phyloP scores from a whole-genome alignment of 92 coral and sea anemone genomes.

The Epizoanthus ramosus region DNA sequence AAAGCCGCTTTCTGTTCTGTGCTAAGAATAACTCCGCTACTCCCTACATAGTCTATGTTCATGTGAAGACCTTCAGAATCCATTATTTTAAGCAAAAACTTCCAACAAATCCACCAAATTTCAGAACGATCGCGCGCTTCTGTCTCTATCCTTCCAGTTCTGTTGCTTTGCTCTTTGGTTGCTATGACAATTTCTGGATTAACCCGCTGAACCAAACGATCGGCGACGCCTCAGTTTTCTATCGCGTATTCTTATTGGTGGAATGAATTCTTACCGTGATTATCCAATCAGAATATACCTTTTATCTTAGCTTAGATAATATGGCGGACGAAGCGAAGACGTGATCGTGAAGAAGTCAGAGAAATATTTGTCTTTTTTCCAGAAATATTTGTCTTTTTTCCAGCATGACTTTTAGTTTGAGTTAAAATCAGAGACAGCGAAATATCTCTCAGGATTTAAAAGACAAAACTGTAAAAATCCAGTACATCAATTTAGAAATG shows the following conservation, averaged over 20 bases:
- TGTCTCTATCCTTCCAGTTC: constrained; percentile 24
- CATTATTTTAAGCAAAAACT: constrained; percentile 59
- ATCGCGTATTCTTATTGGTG: constrained; percentile 30
- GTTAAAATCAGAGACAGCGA: too few relatives aligned
- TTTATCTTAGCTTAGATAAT: not conserved
- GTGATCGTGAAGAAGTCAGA: not conserved
- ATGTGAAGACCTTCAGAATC: constrained; percentile 97
- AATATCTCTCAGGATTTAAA: too few relatives aligned
- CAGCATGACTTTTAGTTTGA: too few relatives aligned
- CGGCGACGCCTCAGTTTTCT: not conserved
- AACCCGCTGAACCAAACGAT: constrained; percentile 51
- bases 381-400: not conserved
- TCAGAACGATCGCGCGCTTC: not conserved
- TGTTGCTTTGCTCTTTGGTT: constrained; percentile 67
- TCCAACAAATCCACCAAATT: constrained; percentile 19
- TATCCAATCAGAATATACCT: constrained; percentile 10
- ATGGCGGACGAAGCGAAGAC: constrained; percentile 6
- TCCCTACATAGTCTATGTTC: constrained; percentile 93
- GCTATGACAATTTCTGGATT: constrained; percentile 57
- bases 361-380: not conserved
- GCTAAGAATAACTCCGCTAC: constrained; percentile 95
- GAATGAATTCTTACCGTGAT: not conserved
- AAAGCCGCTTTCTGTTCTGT: constrained; percentile 99
- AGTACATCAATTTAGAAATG: not conserved
- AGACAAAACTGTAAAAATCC: not conserved